Percentiles rank a stretch among this genome's conserved stretches.
Evolutionary conservation across 92 coral and sea anemone genomes (phyloP).

Genomic region (Zoanthus solanderi): DNA sequence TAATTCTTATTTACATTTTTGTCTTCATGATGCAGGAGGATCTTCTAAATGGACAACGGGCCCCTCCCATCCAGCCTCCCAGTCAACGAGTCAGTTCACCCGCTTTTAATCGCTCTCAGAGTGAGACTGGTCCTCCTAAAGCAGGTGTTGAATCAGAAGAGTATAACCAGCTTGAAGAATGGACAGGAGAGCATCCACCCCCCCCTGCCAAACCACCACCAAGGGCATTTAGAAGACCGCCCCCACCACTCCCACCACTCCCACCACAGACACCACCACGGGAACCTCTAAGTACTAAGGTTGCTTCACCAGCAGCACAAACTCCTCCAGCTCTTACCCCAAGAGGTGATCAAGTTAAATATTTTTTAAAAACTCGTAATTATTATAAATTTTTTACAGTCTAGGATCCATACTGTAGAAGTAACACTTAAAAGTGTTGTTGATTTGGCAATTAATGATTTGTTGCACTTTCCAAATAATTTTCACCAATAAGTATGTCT

Average conservation of each 20-base stretch:
- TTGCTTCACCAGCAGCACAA: slow-evolving; percentile 41
- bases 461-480: too few species aligned
- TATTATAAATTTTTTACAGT: background rate
- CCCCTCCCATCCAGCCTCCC: slow-evolving; percentile 21
- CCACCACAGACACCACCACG: slow-evolving; percentile 62
- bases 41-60: slow-evolving; percentile 30
- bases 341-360: slow-evolving; percentile 1
- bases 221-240: slow-evolving; percentile 79
- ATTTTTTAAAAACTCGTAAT: background rate
- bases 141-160: slow-evolving; percentile 61
- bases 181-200: slow-evolving; percentile 53
- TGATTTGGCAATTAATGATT: too few species aligned
- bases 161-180: slow-evolving; percentile 65
- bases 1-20: background rate
- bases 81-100: slow-evolving; percentile 27
- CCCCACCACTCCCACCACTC: slow-evolving; percentile 82
- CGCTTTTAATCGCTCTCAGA: slow-evolving; percentile 52
- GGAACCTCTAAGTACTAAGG: slow-evolving; percentile 25
- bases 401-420: background rate
- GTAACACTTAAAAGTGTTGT: too few species aligned
- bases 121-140: slow-evolving; percentile 61
- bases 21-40: slow-evolving; percentile 29
- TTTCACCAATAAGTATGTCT: too few species aligned
- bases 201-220: slow-evolving; percentile 74
- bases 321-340: slow-evolving; percentile 7